Conservation (phyloP, 2,113 vertebrate species). For the Cygnus atratus region DNA sequence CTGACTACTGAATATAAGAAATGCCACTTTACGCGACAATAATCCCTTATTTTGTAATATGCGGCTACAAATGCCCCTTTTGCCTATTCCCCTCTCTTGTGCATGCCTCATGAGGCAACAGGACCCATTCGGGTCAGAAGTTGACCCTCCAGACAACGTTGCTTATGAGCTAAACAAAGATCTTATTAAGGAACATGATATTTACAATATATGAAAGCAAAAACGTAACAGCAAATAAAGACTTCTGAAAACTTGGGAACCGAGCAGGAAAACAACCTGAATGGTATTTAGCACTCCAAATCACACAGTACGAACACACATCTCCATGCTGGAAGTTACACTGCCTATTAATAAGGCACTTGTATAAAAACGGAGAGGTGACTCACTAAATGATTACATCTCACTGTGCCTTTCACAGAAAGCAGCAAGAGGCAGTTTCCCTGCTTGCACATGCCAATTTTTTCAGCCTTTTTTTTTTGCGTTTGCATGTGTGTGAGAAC, state of each 20-base stretch:
- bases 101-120: neutral
- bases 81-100: neutral
- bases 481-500: neutral
- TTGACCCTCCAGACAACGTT: neutral
- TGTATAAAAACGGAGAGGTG: neutral
- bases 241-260: neutral
- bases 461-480: conserved; percentile 25
- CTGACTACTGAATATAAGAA: neutral
- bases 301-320: neutral
- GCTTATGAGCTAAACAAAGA: conserved; percentile 21
- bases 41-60: neutral
- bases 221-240: conserved; percentile 6
- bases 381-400: conserved; percentile 5
- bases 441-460: neutral
- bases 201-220: conserved; percentile 10
- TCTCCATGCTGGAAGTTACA: neutral
- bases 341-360: neutral
- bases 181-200: neutral
- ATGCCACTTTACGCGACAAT: neutral
- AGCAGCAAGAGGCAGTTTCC: neutral
- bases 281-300: neutral
- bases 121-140: neutral
- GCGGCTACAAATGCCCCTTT: neutral
- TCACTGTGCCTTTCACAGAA: neutral
- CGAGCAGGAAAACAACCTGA: neutral